phyloP scores from a whole-genome alignment of 2,888 invertebrate genomes.

The Ennomos fuscantarius region DNA sequence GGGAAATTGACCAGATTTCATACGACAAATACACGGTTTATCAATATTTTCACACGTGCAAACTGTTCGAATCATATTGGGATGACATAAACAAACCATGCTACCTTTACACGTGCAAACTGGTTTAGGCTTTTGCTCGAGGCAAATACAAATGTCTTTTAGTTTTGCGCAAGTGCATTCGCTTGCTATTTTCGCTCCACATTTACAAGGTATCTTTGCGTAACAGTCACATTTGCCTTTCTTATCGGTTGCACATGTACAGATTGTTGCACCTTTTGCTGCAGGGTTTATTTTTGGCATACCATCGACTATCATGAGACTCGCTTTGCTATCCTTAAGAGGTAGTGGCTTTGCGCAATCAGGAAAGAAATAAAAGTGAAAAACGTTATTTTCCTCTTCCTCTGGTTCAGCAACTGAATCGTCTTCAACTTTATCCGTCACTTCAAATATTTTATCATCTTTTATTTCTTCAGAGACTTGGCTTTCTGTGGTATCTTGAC shows the following conservation, averaged over 20 bases:
- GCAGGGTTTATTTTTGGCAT: slow-evolving; percentile 66
- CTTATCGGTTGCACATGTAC: slow-evolving; percentile 60
- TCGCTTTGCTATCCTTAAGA: slow-evolving; percentile 58
- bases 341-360: slow-evolving; percentile 63
- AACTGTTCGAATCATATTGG: slow-evolving; percentile 55
- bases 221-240: slow-evolving; percentile 65
- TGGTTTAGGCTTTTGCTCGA: slow-evolving; percentile 52
- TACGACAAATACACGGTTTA: slow-evolving; percentile 70
- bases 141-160: slow-evolving; percentile 66
- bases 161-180: slow-evolving; percentile 64
- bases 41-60: slow-evolving; percentile 65
- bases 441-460: slow-evolving; percentile 46
- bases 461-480: slow-evolving; percentile 51
- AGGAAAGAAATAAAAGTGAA: slow-evolving; percentile 78
- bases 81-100: slow-evolving; percentile 64
- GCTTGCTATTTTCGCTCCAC: slow-evolving; percentile 60
- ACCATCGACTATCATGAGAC: slow-evolving; percentile 66
- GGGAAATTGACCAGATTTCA: slow-evolving; percentile 55
- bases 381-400: slow-evolving; percentile 61
- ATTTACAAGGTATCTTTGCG: slow-evolving; percentile 64
- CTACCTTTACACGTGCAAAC: slow-evolving; percentile 61
- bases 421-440: slow-evolving; percentile 50
- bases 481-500: slow-evolving; percentile 54
- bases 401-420: slow-evolving; percentile 41
- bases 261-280: slow-evolving; percentile 45